Base-by-base conservation (phyloP, 2,113 vertebrate genomes). In the Ptychochromis oligacanthus region DNA sequence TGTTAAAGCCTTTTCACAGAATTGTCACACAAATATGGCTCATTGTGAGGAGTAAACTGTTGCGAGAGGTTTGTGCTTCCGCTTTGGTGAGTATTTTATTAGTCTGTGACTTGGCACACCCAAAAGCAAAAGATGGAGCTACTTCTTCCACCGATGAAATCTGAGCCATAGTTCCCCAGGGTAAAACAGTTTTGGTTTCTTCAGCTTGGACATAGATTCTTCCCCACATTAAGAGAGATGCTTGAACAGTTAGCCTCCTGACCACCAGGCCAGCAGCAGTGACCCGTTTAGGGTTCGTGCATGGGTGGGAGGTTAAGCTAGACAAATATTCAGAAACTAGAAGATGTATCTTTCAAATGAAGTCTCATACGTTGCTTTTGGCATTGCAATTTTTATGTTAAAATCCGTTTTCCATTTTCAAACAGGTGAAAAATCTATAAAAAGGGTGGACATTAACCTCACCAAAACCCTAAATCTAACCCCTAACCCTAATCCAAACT, bases 401-500 rank as follows among this genome's bases (percentile, higher is more conserved):
- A 36, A 36, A 36, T 5, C 2, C 36, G 2, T 7, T 36, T 36
- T 36, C 6, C 2, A 8, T 36, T 6, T 67, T 26, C 64, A 26
- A 67, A 67, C 0, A 0, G 40, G 62, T 65, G 36, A 46, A 67
- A 10, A 43, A 17, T 65, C 22, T 65, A 38, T 1, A 40, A 43
- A 67, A 46, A 70, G 22, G 2, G 40, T 8, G 0, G 40, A 2
- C 49, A 4, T 28, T 70, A 49, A 67, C 15, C 5, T 67, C 40
- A 0, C 0, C 9, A 20, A 13, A 72, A 31, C 15, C 65, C 65
- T 8, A 28, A 49, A n/a, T n/a, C n/a, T n/a, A n/a, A 36, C 36
- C 36, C 36, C 36, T 31, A 31, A 31, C 28, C 28, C 28, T 4
- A 31, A 31, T n/a, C n/a, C n/a, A n/a, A n/a, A n/a, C n/a, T n/a